Percentiles rank a stretch among this genome's conserved stretches.
These are phyloP conservation scores for Meiosimyza platycephala DNA, from an alignment of 2,888 invertebrate species.

Conservation along the genomic window DNA sequence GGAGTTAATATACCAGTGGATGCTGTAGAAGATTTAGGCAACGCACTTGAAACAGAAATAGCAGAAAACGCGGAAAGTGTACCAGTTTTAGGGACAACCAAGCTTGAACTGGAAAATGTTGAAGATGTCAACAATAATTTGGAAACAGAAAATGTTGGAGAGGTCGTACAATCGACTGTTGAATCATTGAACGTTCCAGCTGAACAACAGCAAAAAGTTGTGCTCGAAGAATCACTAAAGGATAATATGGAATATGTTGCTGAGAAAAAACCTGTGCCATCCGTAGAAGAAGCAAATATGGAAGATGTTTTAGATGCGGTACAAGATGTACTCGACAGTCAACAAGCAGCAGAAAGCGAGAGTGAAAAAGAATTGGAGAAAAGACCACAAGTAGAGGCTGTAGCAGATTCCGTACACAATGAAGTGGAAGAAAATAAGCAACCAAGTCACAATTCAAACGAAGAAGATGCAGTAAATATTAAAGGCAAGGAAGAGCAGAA, in stretches of 20 bases:
- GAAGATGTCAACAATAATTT: background rate
- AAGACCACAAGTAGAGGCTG: conserved; percentile 29
- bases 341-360: background rate
- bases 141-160: background rate
- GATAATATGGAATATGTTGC: background rate
- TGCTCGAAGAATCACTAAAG: background rate
- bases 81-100: background rate
- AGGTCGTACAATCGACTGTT: conserved; percentile 33
- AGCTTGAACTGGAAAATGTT: background rate
- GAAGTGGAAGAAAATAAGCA: conserved; percentile 28
- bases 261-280: too few species aligned
- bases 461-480: background rate
- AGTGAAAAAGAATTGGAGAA: background rate
- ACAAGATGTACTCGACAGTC: conserved; percentile 2
- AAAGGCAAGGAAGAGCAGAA: conserved; percentile 6
- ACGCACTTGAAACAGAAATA: background rate
- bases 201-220: conserved; percentile 1
- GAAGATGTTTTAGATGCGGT: background rate
- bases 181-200: conserved; percentile 36
- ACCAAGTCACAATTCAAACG: background rate
- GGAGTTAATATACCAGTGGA: background rate
- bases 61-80: background rate
- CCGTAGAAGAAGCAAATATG: background rate
- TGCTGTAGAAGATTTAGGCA: background rate
- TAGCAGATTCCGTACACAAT: conserved; percentile 25